Conservation (phyloP, 2,888 invertebrate genomes). For the Eupithecia abbreviata region DNA sequence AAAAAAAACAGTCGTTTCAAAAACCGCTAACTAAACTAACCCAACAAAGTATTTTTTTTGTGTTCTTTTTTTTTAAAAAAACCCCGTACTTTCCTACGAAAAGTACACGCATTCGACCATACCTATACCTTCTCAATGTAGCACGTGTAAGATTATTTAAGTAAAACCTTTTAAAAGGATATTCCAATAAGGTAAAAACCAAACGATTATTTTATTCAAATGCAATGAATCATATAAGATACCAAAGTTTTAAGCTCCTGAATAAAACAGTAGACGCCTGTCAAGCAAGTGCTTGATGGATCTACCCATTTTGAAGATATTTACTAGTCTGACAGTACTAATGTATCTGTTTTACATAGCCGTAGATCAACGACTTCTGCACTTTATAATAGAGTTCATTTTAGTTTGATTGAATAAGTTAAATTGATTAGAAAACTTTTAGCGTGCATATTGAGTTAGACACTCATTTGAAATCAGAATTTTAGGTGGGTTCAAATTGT, state of each 20-base stretch:
- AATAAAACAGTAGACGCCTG: slow-evolving; percentile 36
- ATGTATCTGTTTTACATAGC: slow-evolving; percentile 33
- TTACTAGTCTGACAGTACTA: slow-evolving; percentile 41
- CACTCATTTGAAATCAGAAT: slow-evolving; percentile 20
- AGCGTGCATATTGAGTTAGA: slow-evolving; percentile 22
- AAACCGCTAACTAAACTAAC: too few species aligned
- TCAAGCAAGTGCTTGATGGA: slow-evolving; percentile 40
- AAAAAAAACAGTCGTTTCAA: too few species aligned
- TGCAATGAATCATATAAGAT: slow-evolving; percentile 28
- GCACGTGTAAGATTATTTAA: background rate
- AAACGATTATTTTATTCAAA: slow-evolving; percentile 20
- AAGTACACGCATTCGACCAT: background rate
- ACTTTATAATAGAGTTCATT: slow-evolving; percentile 36
- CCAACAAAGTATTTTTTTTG: too few species aligned
- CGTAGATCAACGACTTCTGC: slow-evolving; percentile 38
- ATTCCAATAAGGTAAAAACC: background rate
- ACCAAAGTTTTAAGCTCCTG: slow-evolving; percentile 30
- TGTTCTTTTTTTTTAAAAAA: too few species aligned
- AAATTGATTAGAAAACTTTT: slow-evolving; percentile 39
- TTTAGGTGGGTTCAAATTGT: slow-evolving; percentile 10
- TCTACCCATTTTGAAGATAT: slow-evolving; percentile 42
- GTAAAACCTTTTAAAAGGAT: background rate
- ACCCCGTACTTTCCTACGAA: too few species aligned
- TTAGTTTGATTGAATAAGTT: slow-evolving; percentile 34
- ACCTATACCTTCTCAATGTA: background rate